Conservation (phyloP, 2,113 vertebrate species). For the Coturnix japonica region DNA sequence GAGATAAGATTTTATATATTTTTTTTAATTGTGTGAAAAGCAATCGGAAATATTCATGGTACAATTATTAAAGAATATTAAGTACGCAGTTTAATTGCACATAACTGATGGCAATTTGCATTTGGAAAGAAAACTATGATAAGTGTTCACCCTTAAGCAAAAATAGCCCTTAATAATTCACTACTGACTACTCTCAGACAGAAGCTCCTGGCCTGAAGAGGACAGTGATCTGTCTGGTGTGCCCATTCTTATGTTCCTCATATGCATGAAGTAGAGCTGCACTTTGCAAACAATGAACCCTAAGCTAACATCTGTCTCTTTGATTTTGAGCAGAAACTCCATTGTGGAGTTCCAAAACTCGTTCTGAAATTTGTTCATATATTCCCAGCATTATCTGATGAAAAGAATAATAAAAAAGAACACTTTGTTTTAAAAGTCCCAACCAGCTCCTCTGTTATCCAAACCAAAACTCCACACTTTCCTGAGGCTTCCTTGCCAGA, state of each 20-base stretch:
- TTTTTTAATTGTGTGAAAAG: neutral
- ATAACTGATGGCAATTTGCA: neutral
- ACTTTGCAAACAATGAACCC: neutral
- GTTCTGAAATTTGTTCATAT: constrained; percentile 31
- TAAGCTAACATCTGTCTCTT: neutral
- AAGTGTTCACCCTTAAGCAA: neutral
- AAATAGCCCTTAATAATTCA: neutral
- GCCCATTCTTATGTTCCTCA: neutral
- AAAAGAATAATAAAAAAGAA: constrained; percentile 44
- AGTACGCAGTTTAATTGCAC: neutral
- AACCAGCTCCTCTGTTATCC: constrained; percentile 1
- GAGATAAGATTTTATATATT: neutral
- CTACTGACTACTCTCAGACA: neutral
- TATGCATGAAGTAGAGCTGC: neutral
- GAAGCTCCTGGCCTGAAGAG: neutral
- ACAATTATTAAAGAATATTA: neutral
- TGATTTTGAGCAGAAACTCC: constrained; percentile 29
- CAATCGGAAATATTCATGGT: neutral
- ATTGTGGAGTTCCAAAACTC: neutral
- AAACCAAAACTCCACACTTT: constrained; percentile 52
- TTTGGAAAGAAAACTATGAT: neutral
- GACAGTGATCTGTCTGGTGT: neutral
- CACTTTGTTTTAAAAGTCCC: constrained; percentile 5
- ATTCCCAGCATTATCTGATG: constrained; percentile 41
- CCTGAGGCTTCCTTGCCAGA: constrained; percentile 47